Evolutionary conservation across 1,140 invertebrate genomes (phyloP), one percentile per base, ranked within the genome.

Genomic region (Plodia interpunctella): DNA sequence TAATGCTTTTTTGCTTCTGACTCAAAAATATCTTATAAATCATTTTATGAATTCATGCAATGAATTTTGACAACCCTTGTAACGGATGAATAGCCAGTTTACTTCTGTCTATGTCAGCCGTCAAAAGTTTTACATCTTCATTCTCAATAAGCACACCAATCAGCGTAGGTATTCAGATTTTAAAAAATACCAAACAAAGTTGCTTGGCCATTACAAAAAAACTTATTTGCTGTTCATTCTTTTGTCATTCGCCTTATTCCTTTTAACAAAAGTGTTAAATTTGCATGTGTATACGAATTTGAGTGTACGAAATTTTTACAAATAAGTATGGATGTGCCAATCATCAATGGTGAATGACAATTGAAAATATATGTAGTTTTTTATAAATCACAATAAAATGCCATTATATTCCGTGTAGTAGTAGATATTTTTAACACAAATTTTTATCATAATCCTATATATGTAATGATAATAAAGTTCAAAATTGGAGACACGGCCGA

Each of bases 331-430:
- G 73, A 76, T 61, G 72, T 62, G 68, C 76, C 74, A 78, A 78
- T 82, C 72, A 65, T 78, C 70, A 80, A 83, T 71, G 54, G 60
- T 51, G 57, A 18, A 68, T 72, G 71, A 78, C 82, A 81, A 82
- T 85, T 76, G 69, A 72, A 81, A 78, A 82, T 80, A n/a, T n/a
- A n/a, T n/a, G n/a, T 83, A 78, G 83, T 79, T 76, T 74, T 83
- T 83, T 80, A 82, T 79, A 80, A 86, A 82, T n/a, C n/a, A n/a
- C n/a, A n/a, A n/a, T n/a, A n/a, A n/a, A n/a, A n/a, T n/a, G n/a
- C n/a, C n/a, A n/a, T n/a, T n/a, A n/a, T n/a, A n/a, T n/a, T n/a
- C n/a, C n/a, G n/a, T n/a, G n/a, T n/a, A n/a, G n/a, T n/a, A n/a
- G n/a, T n/a, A n/a, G n/a, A n/a, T n/a, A n/a, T n/a, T n/a, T n/a